Conservation (phyloP, 2,888 invertebrate genomes). For the Andrena chrysosceles region DNA sequence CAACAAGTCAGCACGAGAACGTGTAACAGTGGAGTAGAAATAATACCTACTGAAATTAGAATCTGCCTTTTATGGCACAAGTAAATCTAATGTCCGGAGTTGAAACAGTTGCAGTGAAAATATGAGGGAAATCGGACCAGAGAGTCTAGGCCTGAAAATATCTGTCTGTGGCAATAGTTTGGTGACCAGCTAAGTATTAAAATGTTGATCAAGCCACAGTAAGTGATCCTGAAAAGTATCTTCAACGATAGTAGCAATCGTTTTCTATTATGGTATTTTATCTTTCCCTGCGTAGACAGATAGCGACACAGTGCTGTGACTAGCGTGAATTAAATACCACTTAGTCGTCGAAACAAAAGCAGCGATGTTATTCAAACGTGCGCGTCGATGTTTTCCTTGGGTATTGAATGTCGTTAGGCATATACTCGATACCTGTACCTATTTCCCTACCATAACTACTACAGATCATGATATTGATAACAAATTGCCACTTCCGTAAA, state of each 20-base stretch:
- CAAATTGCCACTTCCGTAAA: slow-evolving; percentile 42
- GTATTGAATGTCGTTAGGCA: slow-evolving; percentile 33
- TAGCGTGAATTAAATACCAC: neutral
- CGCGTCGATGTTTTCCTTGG: slow-evolving; percentile 36
- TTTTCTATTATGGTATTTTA: neutral
- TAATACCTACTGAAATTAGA: neutral
- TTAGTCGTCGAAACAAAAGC: neutral
- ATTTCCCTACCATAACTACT: slow-evolving; percentile 2
- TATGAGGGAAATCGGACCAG: too few species aligned
- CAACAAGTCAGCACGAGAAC: too few species aligned
- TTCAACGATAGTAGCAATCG: too few species aligned
- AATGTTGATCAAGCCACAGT: too few species aligned
- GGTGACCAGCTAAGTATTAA: too few species aligned
- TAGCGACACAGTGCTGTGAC: neutral
- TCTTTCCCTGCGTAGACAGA: neutral
- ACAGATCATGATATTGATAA: slow-evolving; percentile 26
- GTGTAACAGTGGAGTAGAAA: too few species aligned
- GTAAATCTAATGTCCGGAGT: too few species aligned
- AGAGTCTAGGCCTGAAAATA: too few species aligned
- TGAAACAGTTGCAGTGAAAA: too few species aligned
- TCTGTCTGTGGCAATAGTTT: too few species aligned
- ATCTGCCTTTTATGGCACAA: neutral
- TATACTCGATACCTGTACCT: slow-evolving; percentile 23
- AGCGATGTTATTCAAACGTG: slow-evolving; percentile 5
- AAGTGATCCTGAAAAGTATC: too few species aligned